phyloP scores from a whole-genome alignment of 2,113 vertebrate genomes.

The Vulpes vulpes region DNA sequence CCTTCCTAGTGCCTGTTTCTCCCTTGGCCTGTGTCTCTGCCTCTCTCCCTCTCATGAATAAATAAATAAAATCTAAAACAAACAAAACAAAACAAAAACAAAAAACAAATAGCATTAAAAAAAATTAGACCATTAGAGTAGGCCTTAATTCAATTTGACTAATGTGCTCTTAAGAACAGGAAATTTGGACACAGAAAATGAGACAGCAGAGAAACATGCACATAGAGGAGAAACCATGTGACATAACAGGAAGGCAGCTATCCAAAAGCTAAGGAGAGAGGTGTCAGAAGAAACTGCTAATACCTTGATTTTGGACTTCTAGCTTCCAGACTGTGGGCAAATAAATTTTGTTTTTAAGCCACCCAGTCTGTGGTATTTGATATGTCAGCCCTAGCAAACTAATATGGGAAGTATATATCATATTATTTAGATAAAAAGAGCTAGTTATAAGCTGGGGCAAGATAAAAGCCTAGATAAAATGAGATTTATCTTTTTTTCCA shows the following conservation, averaged over 20 bases:
- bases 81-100: too few species aligned
- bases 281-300: neutral
- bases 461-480: neutral
- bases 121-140: neutral
- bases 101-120: too few species aligned
- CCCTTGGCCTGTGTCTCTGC: too few species aligned
- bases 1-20: too few species aligned
- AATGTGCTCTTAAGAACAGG: neutral
- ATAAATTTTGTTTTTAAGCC: neutral
- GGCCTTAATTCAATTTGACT: neutral
- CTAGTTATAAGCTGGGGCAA: neutral
- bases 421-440: neutral
- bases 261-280: neutral
- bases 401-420: neutral
- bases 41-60: too few species aligned
- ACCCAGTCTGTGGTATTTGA: neutral
- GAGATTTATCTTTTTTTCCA: neutral
- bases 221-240: neutral
- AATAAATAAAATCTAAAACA: too few species aligned
- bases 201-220: rapidly evolving
- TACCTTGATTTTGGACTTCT: neutral
- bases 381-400: neutral
- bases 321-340: neutral
- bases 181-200: neutral
- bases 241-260: rapidly evolving